These are phyloP conservation scores for Unio pictorum DNA, from an alignment of 2,888 invertebrate genomes.

Conservation along the genomic window DNA sequence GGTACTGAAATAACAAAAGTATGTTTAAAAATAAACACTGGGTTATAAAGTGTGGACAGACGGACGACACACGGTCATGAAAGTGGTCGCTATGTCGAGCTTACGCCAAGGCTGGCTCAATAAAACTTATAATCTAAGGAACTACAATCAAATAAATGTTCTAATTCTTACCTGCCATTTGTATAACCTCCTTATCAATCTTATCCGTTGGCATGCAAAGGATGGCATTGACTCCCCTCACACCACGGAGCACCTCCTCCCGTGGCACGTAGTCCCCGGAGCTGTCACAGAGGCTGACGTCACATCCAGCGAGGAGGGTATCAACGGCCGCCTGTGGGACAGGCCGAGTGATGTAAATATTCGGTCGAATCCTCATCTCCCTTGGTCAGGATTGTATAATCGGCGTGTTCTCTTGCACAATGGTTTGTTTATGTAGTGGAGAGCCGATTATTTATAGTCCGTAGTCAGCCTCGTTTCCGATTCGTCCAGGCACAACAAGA, in stretches of 20 bases:
- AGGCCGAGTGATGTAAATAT: conserved; percentile 64
- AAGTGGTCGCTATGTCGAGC: too few relatives aligned
- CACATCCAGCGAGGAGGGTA: conserved; percentile 50
- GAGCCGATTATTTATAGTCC: too few relatives aligned
- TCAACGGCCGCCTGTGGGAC: conserved; percentile 62
- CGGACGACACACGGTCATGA: too few relatives aligned
- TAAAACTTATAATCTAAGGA: background rate
- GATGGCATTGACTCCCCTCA: conserved; percentile 82
- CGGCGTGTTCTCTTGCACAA: too few relatives aligned
- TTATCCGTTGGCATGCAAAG: conserved; percentile 87
- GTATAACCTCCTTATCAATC: conserved; percentile 84
- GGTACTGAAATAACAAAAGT: too few relatives aligned
- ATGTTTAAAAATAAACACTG: too few relatives aligned
- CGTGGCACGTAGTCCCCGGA: conserved; percentile 68
- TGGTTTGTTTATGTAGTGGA: too few relatives aligned
- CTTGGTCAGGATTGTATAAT: too few relatives aligned
- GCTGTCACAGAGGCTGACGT: conserved; percentile 63
- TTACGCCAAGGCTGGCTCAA: background rate
- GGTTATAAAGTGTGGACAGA: too few relatives aligned
- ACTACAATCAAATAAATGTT: background rate
- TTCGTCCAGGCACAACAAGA: too few relatives aligned
- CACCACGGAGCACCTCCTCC: conserved; percentile 79
- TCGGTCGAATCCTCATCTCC: conserved; percentile 15
- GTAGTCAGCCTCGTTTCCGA: too few relatives aligned
- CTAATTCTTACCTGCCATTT: conserved; percentile 76